Base-by-base conservation (phyloP, 37 sponge, comb jelly and placozoan genomes). In the Mnemiopsis leidyi region DNA sequence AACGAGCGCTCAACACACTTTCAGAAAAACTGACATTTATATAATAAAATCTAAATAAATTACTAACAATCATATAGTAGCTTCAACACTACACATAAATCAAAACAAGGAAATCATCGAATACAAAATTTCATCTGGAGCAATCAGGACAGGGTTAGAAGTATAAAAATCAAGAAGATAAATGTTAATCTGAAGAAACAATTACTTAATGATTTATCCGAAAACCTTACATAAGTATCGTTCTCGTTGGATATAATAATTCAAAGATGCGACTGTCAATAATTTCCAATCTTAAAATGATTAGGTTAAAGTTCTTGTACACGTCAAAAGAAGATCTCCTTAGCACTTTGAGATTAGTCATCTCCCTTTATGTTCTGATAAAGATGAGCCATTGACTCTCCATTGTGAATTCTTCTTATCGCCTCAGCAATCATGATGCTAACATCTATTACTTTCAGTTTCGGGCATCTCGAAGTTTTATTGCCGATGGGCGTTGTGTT, bases 311-410 rank as follows among this genome's bases (percentile, higher is more conserved):
- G n/a, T n/a, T n/a, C n/a, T n/a, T n/a, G n/a, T n/a, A n/a, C n/a
- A n/a, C n/a, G n/a, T n/a, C n/a, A n/a, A n/a, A n/a, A n/a, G n/a
- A n/a, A n/a, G n/a, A n/a, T n/a, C n/a, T n/a, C n/a, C n/a, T n/a
- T n/a, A n/a, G n/a, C n/a, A n/a, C n/a, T n/a, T n/a, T 61, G 68
- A 69, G 36, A 26, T 88, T 69, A 98, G 93, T 99, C 97, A 40
- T 97, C 96, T 61, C 90, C 90, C 20, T 95, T 96, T 32, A 97
- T 93, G 69, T 99, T 96, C 34, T 95, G 93, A 77, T 97, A 99
- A 36, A 99, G 93, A 39, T 96, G 95, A 18, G 99, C 96, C 99
- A 99, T 99, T 3, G 97, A 97, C 85, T 99, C 99, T 16, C 97
- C 99, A 82, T 97, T 92, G 93, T 99, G 97, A 18, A 97, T 97